Evolutionary conservation across 1,140 invertebrate genomes (phyloP).

Genomic region (Pollicipes pollicipes): DNA sequence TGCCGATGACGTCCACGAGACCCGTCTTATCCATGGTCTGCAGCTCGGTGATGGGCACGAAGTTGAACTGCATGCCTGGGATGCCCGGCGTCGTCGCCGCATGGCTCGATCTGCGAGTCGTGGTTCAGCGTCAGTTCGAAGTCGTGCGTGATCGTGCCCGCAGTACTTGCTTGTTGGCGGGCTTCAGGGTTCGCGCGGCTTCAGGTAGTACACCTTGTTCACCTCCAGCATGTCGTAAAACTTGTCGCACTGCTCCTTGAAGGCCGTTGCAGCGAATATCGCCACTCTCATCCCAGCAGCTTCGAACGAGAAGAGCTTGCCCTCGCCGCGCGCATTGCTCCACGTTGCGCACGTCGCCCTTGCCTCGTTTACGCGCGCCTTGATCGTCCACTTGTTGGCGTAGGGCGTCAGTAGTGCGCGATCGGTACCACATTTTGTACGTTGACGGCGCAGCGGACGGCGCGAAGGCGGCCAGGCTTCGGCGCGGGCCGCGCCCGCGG

Average conservation of each 20-base stretch:
- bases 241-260: constrained; percentile 74
- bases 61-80: constrained; percentile 65
- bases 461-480: background rate
- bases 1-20: constrained; percentile 75
- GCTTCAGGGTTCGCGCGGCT: constrained; percentile 58
- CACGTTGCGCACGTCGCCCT: constrained; percentile 64
- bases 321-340: constrained; percentile 80
- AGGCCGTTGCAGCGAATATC: constrained; percentile 90
- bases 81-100: constrained; percentile 30
- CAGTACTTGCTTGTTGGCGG: constrained; percentile 86
- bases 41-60: constrained; percentile 57
- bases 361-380: constrained; percentile 71
- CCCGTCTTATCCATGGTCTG: constrained; percentile 43
- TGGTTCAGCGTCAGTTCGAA: constrained; percentile 85
- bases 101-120: constrained; percentile 30
- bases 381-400: constrained; percentile 64
- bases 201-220: constrained; percentile 75
- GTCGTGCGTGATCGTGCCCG: constrained; percentile 65
- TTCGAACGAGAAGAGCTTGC: constrained; percentile 86
- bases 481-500: background rate
- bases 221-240: constrained; percentile 64
- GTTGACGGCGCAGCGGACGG: no score
- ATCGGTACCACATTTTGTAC: background rate
- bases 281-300: constrained; percentile 76
- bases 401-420: constrained; percentile 10